Percentiles rank a stretch among this genome's conserved stretches.
Conservation (phyloP, 2,113 vertebrate genomes). For the Eupsittula cactorum region DNA sequence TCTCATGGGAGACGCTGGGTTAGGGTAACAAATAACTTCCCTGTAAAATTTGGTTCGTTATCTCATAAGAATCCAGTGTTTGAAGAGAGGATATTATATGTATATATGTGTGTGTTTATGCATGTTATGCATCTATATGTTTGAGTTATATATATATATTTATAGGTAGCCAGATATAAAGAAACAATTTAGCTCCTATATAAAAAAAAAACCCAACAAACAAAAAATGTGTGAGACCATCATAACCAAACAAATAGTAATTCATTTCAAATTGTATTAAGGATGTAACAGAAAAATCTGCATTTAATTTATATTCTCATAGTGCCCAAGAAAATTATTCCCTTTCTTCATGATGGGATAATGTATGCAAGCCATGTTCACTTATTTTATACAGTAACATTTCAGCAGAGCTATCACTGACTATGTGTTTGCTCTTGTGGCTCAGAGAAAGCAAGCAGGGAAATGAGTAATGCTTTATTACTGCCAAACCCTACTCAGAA, state of each 20-base stretch:
- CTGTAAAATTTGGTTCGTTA: constrained; percentile 2
- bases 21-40: constrained; percentile 26
- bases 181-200: not conserved
- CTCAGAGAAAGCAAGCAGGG: constrained; percentile 60
- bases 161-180: not conserved
- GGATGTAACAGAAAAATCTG: not conserved
- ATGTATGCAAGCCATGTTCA: constrained; percentile 1
- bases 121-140: not conserved
- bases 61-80: constrained; percentile 4
- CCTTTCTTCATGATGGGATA: not conserved
- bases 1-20: constrained; percentile 15
- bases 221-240: not conserved
- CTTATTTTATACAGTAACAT: constrained; percentile 42
- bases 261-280: not conserved
- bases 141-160: not conserved
- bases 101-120: not conserved
- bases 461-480: constrained; percentile 68
- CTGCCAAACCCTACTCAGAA: constrained; percentile 32
- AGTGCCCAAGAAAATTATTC: not conserved
- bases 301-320: not conserved
- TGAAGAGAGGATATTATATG: not conserved
- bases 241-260: not conserved
- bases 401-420: constrained; percentile 58
- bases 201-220: not conserved
- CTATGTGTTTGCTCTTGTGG: constrained; percentile 59